Conservation (phyloP, 2,113 vertebrate species). For the Sula dactylatra region DNA sequence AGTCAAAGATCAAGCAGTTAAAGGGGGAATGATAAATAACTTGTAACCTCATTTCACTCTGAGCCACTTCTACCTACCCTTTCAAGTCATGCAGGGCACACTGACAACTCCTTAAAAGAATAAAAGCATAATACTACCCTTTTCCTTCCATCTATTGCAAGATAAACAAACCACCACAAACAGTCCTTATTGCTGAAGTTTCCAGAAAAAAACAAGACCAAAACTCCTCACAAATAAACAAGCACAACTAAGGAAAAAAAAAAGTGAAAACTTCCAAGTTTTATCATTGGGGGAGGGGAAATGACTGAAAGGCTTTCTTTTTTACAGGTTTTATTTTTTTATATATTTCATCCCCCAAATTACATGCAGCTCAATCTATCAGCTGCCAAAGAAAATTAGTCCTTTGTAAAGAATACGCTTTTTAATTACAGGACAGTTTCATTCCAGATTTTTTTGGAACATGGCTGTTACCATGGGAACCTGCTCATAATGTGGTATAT, state of each 20-base stretch:
- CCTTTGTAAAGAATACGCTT: background rate
- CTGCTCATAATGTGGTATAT: background rate
- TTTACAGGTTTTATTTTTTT: background rate
- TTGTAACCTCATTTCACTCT: background rate
- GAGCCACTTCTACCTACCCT: background rate
- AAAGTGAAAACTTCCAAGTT: background rate
- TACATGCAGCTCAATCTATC: background rate
- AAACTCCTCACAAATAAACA: background rate
- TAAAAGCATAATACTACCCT: background rate
- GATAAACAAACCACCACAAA: background rate
- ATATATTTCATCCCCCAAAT: background rate
- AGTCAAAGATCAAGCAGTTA: background rate
- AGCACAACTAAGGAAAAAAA: background rate
- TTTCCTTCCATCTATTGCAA: background rate
- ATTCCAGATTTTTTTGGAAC: background rate
- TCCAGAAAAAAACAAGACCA: background rate
- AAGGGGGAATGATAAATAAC: background rate
- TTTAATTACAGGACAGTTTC: background rate
- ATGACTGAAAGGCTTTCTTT: background rate
- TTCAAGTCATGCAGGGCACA: background rate
- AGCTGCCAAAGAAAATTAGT: background rate
- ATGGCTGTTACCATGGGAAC: accelerated
- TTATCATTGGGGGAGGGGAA: accelerated
- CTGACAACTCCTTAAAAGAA: background rate
- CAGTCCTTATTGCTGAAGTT: background rate